Base-by-base conservation (phyloP, 2,888 invertebrate species). In the Chloromyia formosa region DNA sequence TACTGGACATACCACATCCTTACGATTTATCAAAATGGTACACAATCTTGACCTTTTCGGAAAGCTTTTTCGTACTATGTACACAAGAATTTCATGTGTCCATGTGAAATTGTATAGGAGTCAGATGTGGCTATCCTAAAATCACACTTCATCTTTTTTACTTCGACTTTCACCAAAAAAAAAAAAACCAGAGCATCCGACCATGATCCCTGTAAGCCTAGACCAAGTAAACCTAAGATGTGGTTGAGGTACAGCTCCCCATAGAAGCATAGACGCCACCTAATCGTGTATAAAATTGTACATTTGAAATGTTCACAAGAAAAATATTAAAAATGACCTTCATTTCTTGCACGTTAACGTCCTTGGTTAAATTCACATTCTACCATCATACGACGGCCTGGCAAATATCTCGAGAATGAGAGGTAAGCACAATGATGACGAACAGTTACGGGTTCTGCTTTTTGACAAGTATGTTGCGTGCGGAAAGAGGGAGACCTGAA, bases 71-170 rank as follows among this genome's bases (percentile, higher is more conserved):
- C 22, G 5, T 42, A 49, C 12, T 14, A 16, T 42, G 18, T 62
- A n/a, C 40, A 62, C 40, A 62, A 49, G 20, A 45, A 49, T 66
- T 66, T 66, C 45, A 45, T 22, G 66, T 12, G 10, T 66, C 45
- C 49, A 45, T 66, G 22, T 45, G 66, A 66, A 66, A 66, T 66
- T 66, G 20, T 66, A 49, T 66, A 45, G 5, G 16, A 22, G 66
- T 66, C 66, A 66, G 66, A 66, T 66, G 49, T 66, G 66, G 66
- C 49, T 16, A 66, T 66, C 49, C 66, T 45, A 66, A 66, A 66
- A 66, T 66, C 66, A 66, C 66, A 45, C 66, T 66, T 66, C 66
- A 66, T 66, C 45, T 66, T 66, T 66, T 22, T 66, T 49, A n/a
- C 16, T 49, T 49, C 10, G 16, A 18, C 22, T 45, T 66, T 66